phyloP scores from a whole-genome alignment of 1,140 invertebrate genomes.

The Pollicipes pollicipes region DNA sequence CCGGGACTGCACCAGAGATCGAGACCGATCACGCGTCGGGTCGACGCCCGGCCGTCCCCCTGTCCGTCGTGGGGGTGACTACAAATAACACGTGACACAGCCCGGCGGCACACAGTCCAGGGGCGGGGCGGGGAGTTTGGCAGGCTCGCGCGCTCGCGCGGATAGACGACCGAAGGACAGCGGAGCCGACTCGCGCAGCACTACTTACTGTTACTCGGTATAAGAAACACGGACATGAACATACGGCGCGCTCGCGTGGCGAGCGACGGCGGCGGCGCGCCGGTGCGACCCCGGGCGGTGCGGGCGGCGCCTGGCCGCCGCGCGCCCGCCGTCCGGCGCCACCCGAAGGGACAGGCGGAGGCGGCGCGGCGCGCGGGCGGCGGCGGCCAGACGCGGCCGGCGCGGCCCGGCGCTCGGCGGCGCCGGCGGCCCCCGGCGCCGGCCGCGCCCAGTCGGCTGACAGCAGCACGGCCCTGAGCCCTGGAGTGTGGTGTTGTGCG shows the following conservation, averaged over 20 bases:
- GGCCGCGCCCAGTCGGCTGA: not conserved
- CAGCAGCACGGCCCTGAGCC: not conserved
- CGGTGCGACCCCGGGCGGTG: too few species aligned
- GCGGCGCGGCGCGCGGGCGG: too few species aligned
- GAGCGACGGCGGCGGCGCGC: too few species aligned
- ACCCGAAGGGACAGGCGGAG: not conserved
- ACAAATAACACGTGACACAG: constrained; percentile 1
- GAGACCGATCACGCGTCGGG: too few species aligned
- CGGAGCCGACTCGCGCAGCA: not conserved
- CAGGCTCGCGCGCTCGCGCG: not conserved
- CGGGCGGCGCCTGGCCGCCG: too few species aligned
- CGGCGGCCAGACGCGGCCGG: too few species aligned
- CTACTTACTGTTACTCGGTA: constrained; percentile 1
- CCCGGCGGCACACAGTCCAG: not conserved
- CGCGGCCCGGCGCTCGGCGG: not conserved
- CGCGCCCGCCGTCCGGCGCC: too few species aligned
- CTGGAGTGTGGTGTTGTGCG: not conserved
- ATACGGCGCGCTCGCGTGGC: not conserved
- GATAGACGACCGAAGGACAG: not conserved
- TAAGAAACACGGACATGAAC: not conserved
- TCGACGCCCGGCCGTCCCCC: not conserved
- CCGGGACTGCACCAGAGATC: too few species aligned
- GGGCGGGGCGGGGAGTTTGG: not conserved
- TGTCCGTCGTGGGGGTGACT: constrained; percentile 1
- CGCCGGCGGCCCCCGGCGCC: too few species aligned